A percentile compares a stretch with the other conserved stretches of the same genome.
phyloP scores from a whole-genome alignment of 2,797 vertebrate species.

The Brotula barbata region DNA sequence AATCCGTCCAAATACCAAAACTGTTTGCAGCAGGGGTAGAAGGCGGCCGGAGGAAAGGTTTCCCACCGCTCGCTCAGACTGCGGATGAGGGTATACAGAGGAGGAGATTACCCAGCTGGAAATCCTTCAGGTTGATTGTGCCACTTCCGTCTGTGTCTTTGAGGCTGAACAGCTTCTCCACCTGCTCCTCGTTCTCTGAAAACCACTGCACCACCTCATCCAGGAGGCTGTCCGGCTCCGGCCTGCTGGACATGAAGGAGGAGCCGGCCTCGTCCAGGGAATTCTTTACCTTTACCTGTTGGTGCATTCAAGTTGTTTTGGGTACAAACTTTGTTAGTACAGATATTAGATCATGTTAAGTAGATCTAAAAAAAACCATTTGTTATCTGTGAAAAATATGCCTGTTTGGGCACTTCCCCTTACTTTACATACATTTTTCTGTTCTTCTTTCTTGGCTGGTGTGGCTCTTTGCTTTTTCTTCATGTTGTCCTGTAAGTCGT shows the following conservation, averaged over 20 bases:
- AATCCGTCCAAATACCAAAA: conserved; percentile 9
- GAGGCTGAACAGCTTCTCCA: conserved; percentile 31
- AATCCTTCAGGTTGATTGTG: conserved; percentile 38
- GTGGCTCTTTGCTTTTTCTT: conserved; percentile 5
- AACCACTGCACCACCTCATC: conserved; percentile 30
- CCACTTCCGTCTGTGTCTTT: conserved; percentile 24
- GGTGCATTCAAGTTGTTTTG: no score
- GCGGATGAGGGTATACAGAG: conserved; percentile 2
- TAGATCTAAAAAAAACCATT: no score
- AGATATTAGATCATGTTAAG: no score
- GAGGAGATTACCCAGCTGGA: conserved; percentile 38
- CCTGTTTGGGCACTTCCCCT: no score
- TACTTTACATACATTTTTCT: not conserved
- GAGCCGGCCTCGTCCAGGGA: not conserved
- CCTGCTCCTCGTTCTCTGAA: conserved; percentile 17
- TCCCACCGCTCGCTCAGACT: not conserved
- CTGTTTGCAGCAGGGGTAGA: not conserved
- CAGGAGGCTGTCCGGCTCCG: conserved; percentile 10
- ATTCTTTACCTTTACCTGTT: conserved; percentile 20
- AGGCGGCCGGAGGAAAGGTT: not conserved
- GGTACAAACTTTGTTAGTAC: no score
- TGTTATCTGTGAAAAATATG: no score
- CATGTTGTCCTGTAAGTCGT: not conserved
- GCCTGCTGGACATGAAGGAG: not conserved
- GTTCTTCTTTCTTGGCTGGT: not conserved